These are phyloP conservation scores for Tridacna gigas DNA, from an alignment of 2,888 invertebrate species.

Conservation along the genomic window DNA sequence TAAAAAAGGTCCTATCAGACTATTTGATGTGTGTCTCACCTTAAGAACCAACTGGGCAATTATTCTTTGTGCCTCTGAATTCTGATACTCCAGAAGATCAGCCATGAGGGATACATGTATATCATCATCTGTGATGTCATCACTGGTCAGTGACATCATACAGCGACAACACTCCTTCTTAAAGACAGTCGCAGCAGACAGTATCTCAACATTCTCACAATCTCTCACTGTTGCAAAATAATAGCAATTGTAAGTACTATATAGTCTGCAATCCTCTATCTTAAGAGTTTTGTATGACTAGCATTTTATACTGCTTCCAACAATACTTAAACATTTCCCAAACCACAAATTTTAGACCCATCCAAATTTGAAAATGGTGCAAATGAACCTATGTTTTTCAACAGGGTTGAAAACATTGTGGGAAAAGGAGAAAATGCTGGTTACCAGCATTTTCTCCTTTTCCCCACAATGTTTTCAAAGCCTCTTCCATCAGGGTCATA, in stretches of 20 bases:
- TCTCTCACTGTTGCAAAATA: conserved; percentile 41
- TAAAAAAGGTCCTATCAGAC: too few species aligned
- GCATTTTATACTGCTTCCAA: too few species aligned
- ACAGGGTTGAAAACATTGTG: too few species aligned
- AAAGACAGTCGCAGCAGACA: conserved; percentile 68
- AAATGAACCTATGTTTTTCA: too few species aligned
- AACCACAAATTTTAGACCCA: too few species aligned
- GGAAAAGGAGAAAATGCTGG: too few species aligned
- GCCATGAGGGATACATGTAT: conserved; percentile 71
- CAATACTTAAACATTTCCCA: too few species aligned
- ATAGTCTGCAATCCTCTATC: background rate
- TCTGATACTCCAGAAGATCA: conserved; percentile 74
- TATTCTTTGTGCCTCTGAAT: conserved; percentile 71
- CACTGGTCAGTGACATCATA: conserved; percentile 47
- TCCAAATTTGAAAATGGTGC: too few species aligned
- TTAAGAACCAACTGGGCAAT: conserved; percentile 60
- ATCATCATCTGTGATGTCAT: conserved; percentile 63
- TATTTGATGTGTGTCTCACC: conserved; percentile 51
- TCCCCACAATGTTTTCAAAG: too few species aligned
- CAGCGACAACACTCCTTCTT: conserved; percentile 69
- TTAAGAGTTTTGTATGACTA: too few species aligned
- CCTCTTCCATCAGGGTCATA: too few species aligned
- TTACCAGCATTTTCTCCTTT: too few species aligned
- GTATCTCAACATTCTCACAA: conserved; percentile 62
- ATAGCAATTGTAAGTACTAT: background rate